phyloP scores from a whole-genome alignment of 2,113 vertebrate genomes.

The Microcebus tavaratra region DNA sequence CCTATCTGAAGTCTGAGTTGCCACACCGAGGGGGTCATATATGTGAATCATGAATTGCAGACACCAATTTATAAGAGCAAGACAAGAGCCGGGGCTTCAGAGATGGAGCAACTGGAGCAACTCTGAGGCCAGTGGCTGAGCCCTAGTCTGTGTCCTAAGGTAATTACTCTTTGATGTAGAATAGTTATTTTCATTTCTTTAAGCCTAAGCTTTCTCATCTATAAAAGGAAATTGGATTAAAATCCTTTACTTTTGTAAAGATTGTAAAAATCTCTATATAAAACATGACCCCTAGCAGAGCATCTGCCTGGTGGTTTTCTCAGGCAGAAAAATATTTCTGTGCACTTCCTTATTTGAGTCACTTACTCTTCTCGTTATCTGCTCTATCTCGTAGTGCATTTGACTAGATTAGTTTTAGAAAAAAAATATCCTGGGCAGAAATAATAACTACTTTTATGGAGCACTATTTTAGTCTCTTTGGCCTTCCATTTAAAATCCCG shows the following conservation, averaged over 20 bases:
- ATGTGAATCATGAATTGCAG: neutral
- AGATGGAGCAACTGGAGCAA: neutral
- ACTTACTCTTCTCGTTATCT: neutral
- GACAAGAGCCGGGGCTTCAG: rapidly evolving
- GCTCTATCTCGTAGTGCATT: neutral
- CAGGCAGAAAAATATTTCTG: neutral
- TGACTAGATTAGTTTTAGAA: neutral
- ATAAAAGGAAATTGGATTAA: neutral
- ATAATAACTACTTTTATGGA: neutral
- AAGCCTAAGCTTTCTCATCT: neutral
- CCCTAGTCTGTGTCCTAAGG: neutral
- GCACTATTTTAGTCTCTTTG: neutral
- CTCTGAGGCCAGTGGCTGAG: neutral
- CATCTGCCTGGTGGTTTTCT: neutral
- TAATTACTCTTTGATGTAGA: neutral
- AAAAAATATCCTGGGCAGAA: neutral
- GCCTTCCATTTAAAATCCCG: neutral
- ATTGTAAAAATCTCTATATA: neutral
- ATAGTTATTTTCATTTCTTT: neutral
- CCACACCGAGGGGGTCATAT: neutral
- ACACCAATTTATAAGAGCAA: neutral
- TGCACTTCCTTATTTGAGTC: neutral
- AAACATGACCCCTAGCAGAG: neutral
- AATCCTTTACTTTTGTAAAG: neutral
- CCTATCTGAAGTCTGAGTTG: neutral